Conservation (phyloP, 2,888 invertebrate genomes). For the Dermolepida albohirtum region DNA sequence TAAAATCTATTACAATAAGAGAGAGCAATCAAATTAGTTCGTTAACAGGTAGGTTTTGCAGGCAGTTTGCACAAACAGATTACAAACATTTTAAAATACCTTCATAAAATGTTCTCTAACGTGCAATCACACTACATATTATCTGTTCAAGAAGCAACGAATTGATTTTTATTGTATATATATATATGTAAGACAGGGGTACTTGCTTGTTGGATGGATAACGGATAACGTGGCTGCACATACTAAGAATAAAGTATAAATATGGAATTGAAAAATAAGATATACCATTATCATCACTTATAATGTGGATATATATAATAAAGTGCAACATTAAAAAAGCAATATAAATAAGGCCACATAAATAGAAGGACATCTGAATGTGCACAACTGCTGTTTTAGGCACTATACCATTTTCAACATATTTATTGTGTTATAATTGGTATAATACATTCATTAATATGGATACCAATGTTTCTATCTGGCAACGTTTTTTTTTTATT, state of each 20-base stretch:
- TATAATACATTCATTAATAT: slow-evolving; percentile 36
- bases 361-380: slow-evolving; percentile 36
- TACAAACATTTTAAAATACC: slow-evolving; percentile 14
- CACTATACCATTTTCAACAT: slow-evolving; percentile 58
- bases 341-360: slow-evolving; percentile 14
- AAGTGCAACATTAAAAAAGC: slow-evolving; percentile 22
- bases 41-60: slow-evolving; percentile 35
- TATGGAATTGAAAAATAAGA: slow-evolving; percentile 11
- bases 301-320: slow-evolving; percentile 11
- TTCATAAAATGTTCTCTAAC: slow-evolving; percentile 5
- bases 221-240: too few species aligned
- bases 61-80: slow-evolving; percentile 36
- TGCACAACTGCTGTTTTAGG: slow-evolving; percentile 51
- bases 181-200: too few species aligned
- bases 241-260: slow-evolving; percentile 1
- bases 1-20: slow-evolving; percentile 4
- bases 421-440: slow-evolving; percentile 47
- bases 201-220: too few species aligned
- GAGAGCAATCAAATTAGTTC: slow-evolving; percentile 32
- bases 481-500: slow-evolving; percentile 40
- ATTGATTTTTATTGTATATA: too few species aligned
- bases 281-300: slow-evolving; percentile 7
- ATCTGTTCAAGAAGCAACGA: too few species aligned
- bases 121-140: background rate
- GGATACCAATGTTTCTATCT: slow-evolving; percentile 38